A percentile compares a stretch with the other conserved stretches of the same genome.
These are phyloP conservation scores for Argentina silus DNA, from an alignment of 2,797 vertebrate genomes.

Conservation along the genomic window DNA sequence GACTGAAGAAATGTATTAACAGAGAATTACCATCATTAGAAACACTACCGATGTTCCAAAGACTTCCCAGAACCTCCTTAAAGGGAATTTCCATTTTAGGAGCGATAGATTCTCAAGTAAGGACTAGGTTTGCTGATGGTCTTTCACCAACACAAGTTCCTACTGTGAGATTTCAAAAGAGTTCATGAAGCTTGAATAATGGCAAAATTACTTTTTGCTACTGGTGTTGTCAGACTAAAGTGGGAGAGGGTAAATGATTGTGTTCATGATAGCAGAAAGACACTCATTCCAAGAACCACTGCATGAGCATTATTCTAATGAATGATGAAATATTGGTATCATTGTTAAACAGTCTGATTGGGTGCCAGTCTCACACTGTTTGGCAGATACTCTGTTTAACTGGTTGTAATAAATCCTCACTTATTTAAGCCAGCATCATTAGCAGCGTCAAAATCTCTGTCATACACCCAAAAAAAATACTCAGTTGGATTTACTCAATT, in stretches of 20 bases:
- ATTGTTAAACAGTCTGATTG: conserved; percentile 45
- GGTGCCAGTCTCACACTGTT: background rate
- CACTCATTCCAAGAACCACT: conserved; percentile 36
- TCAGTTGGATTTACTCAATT: too few relatives aligned
- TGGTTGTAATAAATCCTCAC: background rate
- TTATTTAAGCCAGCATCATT: background rate
- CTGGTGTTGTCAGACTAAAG: background rate
- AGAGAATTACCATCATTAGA: conserved; percentile 8
- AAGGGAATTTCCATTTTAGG: conserved; percentile 21
- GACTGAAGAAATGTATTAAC: conserved; percentile 13
- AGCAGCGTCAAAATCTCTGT: too few relatives aligned
- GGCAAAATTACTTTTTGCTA: background rate
- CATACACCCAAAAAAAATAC: too few relatives aligned
- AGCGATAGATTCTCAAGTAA: conserved; percentile 35
- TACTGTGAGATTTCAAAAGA: conserved; percentile 21
- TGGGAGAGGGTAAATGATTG: background rate
- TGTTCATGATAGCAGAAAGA: conserved; percentile 2
- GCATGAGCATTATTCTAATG: conserved; percentile 33
- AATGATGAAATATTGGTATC: conserved; percentile 52
- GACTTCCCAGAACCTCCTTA: conserved; percentile 7
- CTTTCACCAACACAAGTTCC: conserved; percentile 16
- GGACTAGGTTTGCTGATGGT: conserved; percentile 24
- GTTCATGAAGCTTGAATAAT: background rate
- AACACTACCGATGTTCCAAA: conserved; percentile 24
- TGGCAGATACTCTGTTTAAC: background rate